These are phyloP conservation scores for Sciurus vulgaris DNA, from an alignment of 2,797 vertebrate genomes.

Conservation along the genomic window DNA sequence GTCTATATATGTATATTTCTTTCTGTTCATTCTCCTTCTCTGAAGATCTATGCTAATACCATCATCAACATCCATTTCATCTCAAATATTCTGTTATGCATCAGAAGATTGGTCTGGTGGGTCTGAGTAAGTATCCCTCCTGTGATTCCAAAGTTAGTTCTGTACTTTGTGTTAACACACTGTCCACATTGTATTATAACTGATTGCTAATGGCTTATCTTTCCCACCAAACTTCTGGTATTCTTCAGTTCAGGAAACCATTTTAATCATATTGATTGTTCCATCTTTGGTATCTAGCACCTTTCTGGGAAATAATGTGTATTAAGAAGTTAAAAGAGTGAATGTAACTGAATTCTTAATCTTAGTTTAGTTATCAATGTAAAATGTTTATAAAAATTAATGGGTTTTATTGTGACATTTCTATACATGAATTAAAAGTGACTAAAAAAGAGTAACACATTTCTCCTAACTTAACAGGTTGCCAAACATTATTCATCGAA, in stretches of 20 bases:
- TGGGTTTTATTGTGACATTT: too few species aligned
- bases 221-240: not conserved
- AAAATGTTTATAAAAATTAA: too few species aligned
- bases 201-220: not conserved
- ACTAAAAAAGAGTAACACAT: not conserved
- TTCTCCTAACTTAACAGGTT: slow-evolving; percentile 34
- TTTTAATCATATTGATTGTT: not conserved
- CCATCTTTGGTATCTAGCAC: not conserved
- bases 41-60: not conserved
- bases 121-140: not conserved
- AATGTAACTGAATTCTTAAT: not conserved
- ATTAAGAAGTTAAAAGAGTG: not conserved
- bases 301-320: not conserved
- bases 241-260: not conserved
- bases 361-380: too few species aligned
- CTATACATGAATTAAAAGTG: not conserved
- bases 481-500: not conserved
- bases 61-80: not conserved
- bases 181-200: not conserved
- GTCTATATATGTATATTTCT: not conserved
- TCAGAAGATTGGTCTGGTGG: not conserved
- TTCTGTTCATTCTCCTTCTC: not conserved
- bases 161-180: not conserved
- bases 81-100: not conserved
- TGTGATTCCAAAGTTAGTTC: not conserved